Base-by-base conservation (phyloP, 2,797 vertebrate genomes). In the Chanos chanos region DNA sequence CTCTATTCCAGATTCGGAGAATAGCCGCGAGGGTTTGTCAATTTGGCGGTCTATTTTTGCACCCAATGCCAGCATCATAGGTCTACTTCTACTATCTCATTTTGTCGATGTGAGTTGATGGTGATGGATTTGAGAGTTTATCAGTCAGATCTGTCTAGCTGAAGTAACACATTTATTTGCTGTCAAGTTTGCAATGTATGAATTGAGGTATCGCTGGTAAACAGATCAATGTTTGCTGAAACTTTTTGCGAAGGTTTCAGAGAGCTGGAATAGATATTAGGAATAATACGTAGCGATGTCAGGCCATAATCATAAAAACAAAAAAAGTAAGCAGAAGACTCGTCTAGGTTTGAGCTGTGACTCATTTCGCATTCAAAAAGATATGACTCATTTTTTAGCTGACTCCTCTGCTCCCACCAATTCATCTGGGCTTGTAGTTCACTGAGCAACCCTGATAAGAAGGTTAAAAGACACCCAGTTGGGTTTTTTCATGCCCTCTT, bases 151-250 rank as follows among this genome's bases (percentile, higher is more conserved):
- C 63, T 19, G 70, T 27, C 78, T 85, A 79, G 85, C 78, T 73
- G 75, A 83, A 81, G 82, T 83, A 81, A 81, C 83, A 85, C 79
- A 80, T 84, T 77, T 81, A 76, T 74, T 70, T 70, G 71, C 78
- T 76, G 78, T 59, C 75, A 64, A 79, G 85, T 83, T 79, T 75
- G 81, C 84, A 82, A 77, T 76, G 80, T 85, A 81, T 86, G 81
- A 79, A 83, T 78, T 77, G 64, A 76, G 78, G 66, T 81, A 81
- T 73, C 75, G 47, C 67, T 57, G 63, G 81, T 67, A 77, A 70
- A 81, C 79, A 80, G 78, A 86, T 89, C 83, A 77, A 87, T 88
- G 80, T 66, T 83, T 81, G 85, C 87, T 78, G 60, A 70, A 60
- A 39, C 52, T 55, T 68, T 71, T 69, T 64, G 74, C 41, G 40